Evolutionary conservation across 2,113 vertebrate species (phyloP).

Genomic region (Glaucomys volans): DNA sequence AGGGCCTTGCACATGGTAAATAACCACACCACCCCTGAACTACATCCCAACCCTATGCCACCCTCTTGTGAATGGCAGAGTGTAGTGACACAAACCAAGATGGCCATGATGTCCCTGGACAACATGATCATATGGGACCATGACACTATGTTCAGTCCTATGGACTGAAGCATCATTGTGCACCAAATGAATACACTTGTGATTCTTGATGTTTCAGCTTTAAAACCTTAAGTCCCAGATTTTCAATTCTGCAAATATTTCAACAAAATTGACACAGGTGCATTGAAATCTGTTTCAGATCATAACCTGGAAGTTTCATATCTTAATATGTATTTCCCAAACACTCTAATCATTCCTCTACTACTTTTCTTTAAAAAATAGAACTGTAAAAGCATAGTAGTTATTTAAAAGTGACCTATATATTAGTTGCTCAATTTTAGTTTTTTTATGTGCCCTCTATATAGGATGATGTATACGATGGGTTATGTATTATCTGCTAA

Average conservation of each 20-base stretch:
- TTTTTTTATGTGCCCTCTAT: neutral
- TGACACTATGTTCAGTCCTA: rapidly evolving
- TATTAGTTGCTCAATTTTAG: neutral
- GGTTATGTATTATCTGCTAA: neutral
- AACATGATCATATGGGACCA: no score
- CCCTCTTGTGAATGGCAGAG: no score
- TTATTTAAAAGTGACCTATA: neutral
- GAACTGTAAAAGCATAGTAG: neutral
- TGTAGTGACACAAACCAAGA: neutral
- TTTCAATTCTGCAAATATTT: neutral
- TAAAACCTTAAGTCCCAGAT: no score
- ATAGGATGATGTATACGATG: neutral
- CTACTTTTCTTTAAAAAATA: neutral
- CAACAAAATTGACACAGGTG: neutral
- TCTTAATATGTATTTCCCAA: neutral
- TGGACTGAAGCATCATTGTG: neutral
- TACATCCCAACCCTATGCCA: no score
- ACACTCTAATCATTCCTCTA: neutral
- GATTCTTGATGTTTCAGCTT: neutral
- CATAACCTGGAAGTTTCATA: neutral
- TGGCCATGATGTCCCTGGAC: neutral
- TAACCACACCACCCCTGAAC: no score
- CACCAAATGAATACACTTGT: neutral
- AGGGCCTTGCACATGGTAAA: no score
- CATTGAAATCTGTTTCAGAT: neutral